Evolutionary conservation across 2,888 invertebrate genomes (phyloP).

Genomic region (Tinea semifulvella): DNA sequence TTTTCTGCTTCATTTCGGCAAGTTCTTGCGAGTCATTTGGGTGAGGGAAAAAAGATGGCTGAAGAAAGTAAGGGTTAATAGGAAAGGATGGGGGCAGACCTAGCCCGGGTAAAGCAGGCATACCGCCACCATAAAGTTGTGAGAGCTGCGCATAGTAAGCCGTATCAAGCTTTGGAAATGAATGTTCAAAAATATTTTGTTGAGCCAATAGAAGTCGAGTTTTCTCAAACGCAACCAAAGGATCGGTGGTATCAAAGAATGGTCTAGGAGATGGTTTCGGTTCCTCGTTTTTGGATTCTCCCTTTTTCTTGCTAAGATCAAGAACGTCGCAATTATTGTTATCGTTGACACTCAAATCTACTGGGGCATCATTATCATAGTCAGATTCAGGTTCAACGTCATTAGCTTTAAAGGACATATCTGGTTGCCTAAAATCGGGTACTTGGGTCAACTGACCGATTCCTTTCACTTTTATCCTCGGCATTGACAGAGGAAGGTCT

Average conservation of each 20-base stretch:
- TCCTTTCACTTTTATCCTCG: constrained; percentile 70
- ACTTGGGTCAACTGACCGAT: constrained; percentile 69
- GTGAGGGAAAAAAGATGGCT: constrained; percentile 63
- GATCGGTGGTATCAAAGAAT: constrained; percentile 45
- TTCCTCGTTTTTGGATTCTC: constrained; percentile 41
- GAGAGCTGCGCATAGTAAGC: constrained; percentile 71
- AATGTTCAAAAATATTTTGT: constrained; percentile 72
- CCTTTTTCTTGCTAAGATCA: constrained; percentile 83
- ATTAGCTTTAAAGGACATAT: constrained; percentile 38
- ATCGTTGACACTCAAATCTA: constrained; percentile 73
- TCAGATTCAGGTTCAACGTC: constrained; percentile 39
- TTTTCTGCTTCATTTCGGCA: constrained; percentile 73
- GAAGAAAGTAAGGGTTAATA: constrained; percentile 72
- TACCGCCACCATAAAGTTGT: constrained; percentile 66
- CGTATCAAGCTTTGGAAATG: constrained; percentile 70
- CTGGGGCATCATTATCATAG: constrained; percentile 65
- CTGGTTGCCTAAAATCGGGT: constrained; percentile 51
- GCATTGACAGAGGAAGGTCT: constrained; percentile 45
- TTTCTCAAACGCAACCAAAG: constrained; percentile 54
- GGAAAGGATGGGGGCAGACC: constrained; percentile 69
- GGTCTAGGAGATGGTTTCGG: constrained; percentile 52
- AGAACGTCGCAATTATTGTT: constrained; percentile 71
- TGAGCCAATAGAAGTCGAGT: constrained; percentile 66
- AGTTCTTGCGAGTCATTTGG: constrained; percentile 67
- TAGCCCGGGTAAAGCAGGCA: constrained; percentile 61